Conservation (phyloP, 2,113 vertebrate species). For the Mungos mungo region DNA sequence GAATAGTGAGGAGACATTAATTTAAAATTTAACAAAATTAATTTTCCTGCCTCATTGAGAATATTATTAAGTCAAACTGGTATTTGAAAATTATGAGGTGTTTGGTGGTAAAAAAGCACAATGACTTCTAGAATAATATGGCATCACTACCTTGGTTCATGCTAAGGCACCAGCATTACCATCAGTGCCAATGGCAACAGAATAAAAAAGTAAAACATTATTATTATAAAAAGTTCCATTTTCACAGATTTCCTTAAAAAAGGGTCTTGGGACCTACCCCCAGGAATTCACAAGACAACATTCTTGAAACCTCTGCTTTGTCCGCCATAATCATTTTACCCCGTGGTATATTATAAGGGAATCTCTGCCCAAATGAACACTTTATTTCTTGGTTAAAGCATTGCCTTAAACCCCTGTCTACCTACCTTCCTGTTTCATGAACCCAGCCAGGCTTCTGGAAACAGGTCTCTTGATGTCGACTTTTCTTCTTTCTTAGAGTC, state of each 20-base stretch:
- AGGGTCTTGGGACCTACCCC: background rate
- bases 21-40: background rate
- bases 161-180: background rate
- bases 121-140: background rate
- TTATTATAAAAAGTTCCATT: background rate
- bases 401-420: background rate
- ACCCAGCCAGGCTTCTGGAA: background rate
- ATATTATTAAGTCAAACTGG: background rate
- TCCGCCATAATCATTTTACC: background rate
- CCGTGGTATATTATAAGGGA: background rate
- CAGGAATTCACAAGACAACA: background rate
- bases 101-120: background rate
- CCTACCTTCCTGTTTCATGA: background rate
- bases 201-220: background rate
- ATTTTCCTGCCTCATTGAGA: background rate
- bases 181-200: background rate
- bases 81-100: background rate
- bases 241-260: background rate
- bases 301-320: background rate
- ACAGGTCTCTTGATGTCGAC: background rate
- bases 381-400: background rate
- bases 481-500: background rate
- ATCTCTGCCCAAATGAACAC: background rate
- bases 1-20: background rate
- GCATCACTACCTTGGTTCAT: accelerated